phyloP scores from a whole-genome alignment of 2,113 vertebrate genomes.

The Psophia crepitans region DNA sequence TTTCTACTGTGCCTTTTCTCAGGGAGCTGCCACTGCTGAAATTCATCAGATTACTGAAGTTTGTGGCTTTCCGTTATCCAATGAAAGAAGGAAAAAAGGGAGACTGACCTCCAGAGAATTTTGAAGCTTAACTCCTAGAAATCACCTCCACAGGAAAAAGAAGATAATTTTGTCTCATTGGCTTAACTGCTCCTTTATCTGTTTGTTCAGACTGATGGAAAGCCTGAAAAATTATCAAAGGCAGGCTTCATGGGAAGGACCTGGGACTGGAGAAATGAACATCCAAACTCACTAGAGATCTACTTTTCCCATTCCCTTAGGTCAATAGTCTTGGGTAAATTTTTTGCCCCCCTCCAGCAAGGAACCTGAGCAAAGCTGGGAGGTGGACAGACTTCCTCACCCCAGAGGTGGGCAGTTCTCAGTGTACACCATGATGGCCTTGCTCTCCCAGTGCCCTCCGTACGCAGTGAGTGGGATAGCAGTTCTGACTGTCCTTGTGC shows the following conservation, averaged over 20 bases:
- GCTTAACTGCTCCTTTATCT: not conserved
- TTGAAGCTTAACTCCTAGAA: not conserved
- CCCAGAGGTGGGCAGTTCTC: not conserved
- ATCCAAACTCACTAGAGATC: not conserved
- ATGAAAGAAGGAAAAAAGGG: not conserved
- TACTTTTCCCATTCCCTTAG: not conserved
- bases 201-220: not conserved
- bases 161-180: not conserved
- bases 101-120: not conserved
- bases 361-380: not conserved
- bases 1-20: not conserved
- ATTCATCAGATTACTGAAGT: not conserved
- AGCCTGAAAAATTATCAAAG: not conserved
- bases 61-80: not conserved
- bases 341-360: fast-evolving
- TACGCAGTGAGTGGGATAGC: not conserved
- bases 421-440: fast-evolving
- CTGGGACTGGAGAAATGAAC: not conserved
- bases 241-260: not conserved
- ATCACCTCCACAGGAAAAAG: not conserved
- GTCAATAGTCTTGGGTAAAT: not conserved
- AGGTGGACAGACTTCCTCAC: not conserved
- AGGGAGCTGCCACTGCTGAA: not conserved
- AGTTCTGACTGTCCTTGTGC: not conserved
- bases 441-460: not conserved